Evolutionary conservation across 2,797 vertebrate species (phyloP).

Genomic region (Spinibarbus caldwelli): DNA sequence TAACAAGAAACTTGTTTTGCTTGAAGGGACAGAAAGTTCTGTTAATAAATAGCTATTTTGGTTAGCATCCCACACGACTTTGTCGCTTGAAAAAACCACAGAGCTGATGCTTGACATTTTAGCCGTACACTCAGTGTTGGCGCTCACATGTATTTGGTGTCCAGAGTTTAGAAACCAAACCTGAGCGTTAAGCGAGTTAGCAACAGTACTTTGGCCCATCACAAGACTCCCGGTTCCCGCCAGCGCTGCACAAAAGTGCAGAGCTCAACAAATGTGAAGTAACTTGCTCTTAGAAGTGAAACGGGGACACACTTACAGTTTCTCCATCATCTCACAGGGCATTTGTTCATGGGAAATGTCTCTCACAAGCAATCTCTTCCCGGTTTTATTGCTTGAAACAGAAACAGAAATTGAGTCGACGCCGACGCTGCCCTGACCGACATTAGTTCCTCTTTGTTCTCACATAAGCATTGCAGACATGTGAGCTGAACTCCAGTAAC

Average conservation of each 20-base stretch:
- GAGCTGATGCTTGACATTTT: neutral
- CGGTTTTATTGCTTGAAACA: neutral
- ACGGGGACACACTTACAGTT: neutral
- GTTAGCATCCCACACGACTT: neutral
- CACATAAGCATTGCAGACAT: constrained; percentile 24
- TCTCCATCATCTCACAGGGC: neutral
- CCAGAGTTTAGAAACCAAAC: constrained; percentile 36
- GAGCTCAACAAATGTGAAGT: constrained; percentile 58
- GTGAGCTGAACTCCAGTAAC: constrained; percentile 67
- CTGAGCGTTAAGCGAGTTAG: constrained; percentile 25
- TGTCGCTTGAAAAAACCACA: neutral
- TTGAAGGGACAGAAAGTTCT: neutral
- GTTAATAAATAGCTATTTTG: constrained; percentile 7
- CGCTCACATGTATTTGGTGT: neutral
- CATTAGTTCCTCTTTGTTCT: constrained; percentile 60
- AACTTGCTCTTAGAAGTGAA: constrained; percentile 43
- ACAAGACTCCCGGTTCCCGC: neutral
- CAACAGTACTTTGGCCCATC: neutral
- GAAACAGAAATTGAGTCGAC: constrained; percentile 21
- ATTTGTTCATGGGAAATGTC: neutral
- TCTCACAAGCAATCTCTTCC: neutral
- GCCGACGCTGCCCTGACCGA: neutral
- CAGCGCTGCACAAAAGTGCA: constrained; percentile 50
- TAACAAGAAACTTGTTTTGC: neutral
- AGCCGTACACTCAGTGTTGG: neutral